These are phyloP conservation scores for Artemia sinica DNA, from an alignment of 2,888 invertebrate species.

Conservation along the genomic window DNA sequence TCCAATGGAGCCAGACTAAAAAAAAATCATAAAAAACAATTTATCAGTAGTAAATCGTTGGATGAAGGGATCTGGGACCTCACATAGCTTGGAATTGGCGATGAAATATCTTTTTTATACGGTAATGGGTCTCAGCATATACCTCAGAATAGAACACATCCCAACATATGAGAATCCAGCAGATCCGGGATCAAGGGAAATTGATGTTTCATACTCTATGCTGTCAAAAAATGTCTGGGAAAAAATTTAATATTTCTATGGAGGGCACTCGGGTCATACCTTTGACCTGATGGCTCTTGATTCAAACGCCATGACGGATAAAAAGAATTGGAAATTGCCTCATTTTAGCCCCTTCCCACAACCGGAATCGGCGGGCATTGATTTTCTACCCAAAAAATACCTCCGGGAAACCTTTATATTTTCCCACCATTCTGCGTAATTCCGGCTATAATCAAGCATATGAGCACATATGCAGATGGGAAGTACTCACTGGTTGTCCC, in stretches of 20 bases:
- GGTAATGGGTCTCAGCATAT: not conserved
- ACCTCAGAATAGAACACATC: not conserved
- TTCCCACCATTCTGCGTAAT: not conserved
- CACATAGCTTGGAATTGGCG: not conserved
- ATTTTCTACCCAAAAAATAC: not conserved
- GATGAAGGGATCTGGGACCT: not conserved
- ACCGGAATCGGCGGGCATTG: not conserved
- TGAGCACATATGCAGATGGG: not conserved
- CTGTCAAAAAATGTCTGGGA: not conserved
- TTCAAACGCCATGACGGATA: constrained; percentile 12
- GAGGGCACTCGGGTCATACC: constrained; percentile 2
- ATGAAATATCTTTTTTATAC: not conserved
- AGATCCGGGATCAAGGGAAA: not conserved
- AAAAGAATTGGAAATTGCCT: not conserved
- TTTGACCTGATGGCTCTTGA: not conserved
- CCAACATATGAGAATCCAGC: not conserved
- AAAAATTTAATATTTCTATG: not conserved
- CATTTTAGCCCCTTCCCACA: not conserved
- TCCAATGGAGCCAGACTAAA: constrained; percentile 6
- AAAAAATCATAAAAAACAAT: not conserved
- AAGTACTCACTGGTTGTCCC: not conserved
- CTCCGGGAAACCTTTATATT: not conserved
- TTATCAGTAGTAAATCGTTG: not conserved
- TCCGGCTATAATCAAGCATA: not conserved
- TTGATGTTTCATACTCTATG: not conserved